Evolutionary conservation across 2,113 vertebrate genomes (phyloP).

Genomic region (Merops nubicus): DNA sequence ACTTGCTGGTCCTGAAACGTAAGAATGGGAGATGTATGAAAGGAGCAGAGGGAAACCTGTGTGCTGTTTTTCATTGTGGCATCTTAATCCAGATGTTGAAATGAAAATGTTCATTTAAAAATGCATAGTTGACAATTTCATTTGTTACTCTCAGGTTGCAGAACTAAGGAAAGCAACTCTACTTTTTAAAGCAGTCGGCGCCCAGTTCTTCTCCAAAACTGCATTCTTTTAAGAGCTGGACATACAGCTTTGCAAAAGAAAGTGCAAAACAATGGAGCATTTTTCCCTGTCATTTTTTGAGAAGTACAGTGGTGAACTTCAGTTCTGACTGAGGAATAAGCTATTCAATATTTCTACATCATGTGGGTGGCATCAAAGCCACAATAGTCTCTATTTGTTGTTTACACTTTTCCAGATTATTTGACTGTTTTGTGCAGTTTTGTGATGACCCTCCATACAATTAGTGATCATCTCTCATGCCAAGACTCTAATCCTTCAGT

Average conservation of each 20-base stretch:
- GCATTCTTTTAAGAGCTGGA: not conserved
- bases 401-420: not conserved
- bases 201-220: not conserved
- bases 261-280: not conserved
- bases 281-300: not conserved
- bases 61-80: constrained; percentile 57
- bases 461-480: not conserved
- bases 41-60: not conserved
- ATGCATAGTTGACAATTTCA: constrained; percentile 8
- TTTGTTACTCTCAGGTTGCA: constrained; percentile 48
- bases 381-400: not conserved
- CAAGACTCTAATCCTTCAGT: not conserved
- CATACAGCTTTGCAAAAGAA: not conserved
- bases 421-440: not conserved
- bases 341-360: constrained; percentile 9
- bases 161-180: not conserved
- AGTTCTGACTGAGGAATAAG: not conserved
- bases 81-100: constrained; percentile 68
- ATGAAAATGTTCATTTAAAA: constrained; percentile 17
- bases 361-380: not conserved
- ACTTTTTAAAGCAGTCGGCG: not conserved
- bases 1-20: not conserved
- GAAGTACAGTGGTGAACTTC: not conserved
- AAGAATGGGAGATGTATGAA: constrained; percentile 8
- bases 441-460: not conserved